Conservation (phyloP, 2,888 invertebrate species). For the Caenorhabditis sp. region DNA sequence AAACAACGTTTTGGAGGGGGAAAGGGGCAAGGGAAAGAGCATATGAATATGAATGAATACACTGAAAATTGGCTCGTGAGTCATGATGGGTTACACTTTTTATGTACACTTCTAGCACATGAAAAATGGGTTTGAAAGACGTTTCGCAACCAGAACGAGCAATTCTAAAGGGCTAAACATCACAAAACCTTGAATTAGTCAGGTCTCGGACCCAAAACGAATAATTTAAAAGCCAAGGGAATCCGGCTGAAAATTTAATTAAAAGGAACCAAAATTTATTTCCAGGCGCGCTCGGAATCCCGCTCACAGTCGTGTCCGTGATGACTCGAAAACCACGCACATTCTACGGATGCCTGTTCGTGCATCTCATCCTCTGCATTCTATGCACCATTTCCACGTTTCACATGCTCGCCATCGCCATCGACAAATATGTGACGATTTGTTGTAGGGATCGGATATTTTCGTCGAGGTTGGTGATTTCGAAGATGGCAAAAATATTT, state of each 20-base stretch:
- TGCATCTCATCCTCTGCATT: constrained; percentile 80
- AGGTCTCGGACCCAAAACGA: too few relatives aligned
- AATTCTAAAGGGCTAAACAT: too few relatives aligned
- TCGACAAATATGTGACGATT: constrained; percentile 82
- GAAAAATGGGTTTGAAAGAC: too few relatives aligned
- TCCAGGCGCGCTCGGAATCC: constrained; percentile 79
- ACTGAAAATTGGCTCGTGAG: constrained; percentile 7
- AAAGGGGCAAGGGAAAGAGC: not conserved
- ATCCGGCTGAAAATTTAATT: not conserved
- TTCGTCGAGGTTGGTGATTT: constrained; percentile 63
- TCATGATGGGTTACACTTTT: too few relatives aligned
- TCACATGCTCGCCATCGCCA: constrained; percentile 82
- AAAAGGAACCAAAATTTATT: not conserved
- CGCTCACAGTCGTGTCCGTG: constrained; percentile 80
- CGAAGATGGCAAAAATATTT: not conserved
- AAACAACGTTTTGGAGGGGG: constrained; percentile 6
- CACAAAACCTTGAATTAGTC: too few relatives aligned
- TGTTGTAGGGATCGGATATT: constrained; percentile 76
- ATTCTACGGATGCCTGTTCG: constrained; percentile 78
- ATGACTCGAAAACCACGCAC: constrained; percentile 73
- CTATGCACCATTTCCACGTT: constrained; percentile 82
- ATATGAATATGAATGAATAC: not conserved
- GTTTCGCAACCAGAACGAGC: too few relatives aligned
- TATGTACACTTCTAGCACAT: too few relatives aligned
- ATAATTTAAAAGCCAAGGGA: too few relatives aligned